These are phyloP conservation scores for Dallia pectoralis DNA, from an alignment of 2,797 vertebrate species.

Conservation along the genomic window DNA sequence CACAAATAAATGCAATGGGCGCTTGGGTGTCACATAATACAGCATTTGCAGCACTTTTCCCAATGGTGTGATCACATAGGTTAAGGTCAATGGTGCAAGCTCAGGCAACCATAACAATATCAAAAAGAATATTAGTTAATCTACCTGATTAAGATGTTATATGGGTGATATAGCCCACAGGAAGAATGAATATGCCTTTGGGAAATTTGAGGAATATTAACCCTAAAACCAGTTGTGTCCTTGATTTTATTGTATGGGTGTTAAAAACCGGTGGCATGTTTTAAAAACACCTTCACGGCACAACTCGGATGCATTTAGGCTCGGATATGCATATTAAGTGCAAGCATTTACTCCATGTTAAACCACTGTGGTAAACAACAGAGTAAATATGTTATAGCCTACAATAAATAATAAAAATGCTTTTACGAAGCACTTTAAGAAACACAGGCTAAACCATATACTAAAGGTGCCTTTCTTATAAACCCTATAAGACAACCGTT, in stretches of 20 bases:
- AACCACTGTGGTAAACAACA: conserved; percentile 24
- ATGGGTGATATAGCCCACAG: conserved; percentile 11
- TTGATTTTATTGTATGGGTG: conserved; percentile 24
- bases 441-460: conserved; percentile 28
- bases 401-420: conserved; percentile 20
- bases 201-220: background rate
- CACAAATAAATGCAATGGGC: conserved; percentile 49
- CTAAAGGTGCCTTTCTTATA: conserved; percentile 44
- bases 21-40: conserved; percentile 48
- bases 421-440: conserved; percentile 42
- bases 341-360: conserved; percentile 43
- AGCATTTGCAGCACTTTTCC: conserved; percentile 30
- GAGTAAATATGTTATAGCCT: conserved; percentile 29
- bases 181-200: background rate
- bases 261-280: conserved; percentile 30
- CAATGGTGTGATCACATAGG: conserved; percentile 49
- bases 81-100: conserved; percentile 86
- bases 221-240: conserved; percentile 25
- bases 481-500: conserved; percentile 26
- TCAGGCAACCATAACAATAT: conserved; percentile 74
- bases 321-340: conserved; percentile 49
- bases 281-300: conserved; percentile 36
- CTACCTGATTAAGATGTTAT: conserved; percentile 23
- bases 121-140: conserved; percentile 25
- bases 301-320: conserved; percentile 40